Evolutionary conservation across 2,888 invertebrate genomes (phyloP), one percentile per base, ranked within the genome.

Genomic region (Platycheirus rosarum): DNA sequence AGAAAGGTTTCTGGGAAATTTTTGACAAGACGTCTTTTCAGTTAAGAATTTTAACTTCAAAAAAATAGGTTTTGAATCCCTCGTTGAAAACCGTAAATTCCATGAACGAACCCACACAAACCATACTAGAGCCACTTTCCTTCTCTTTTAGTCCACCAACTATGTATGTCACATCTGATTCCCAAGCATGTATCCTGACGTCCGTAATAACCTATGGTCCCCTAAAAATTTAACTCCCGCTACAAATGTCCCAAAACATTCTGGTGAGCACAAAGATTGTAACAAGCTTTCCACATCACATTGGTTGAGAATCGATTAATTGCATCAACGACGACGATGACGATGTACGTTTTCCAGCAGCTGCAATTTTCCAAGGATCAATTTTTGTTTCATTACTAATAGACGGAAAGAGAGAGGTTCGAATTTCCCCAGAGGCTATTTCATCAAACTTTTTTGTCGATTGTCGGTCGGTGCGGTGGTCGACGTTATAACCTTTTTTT

Each of bases 251-350:
- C 18, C 9, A 8, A 18, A 42, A 42, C 16, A 42, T 23, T 55
- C 55, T 40, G 7, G 57, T 14, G 23, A 5, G 18, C 29, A 60
- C 29, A 60, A 44, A 18, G 44, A 44, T 29, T 29, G 23, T 29
- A 60, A 29, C 44, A 60, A 60, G 18, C 29, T 60, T 44, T 60
- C 11, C 44, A 16, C 44, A 37, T 18, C 51, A 49, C 29, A 37
- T 48, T 60, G 51, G 26, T 26, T 57, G 4, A 18, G 32, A 69
- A 69, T 69, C 75, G 69, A 75, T 75, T 75, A 69, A 75, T 62
- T 75, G 60, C 60, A 75, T 53, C 62, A 53, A 11, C 20, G 69
- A 48, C 13, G 13, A 46, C 35, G 44, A 35, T 20, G 51, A 35
- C 14, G 51, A 14, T 69, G 46, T 42, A 40, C 46, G 32, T 16